Evolutionary conservation across 2,888 invertebrate species (phyloP).

Genomic region (Xiphydria camelus): DNA sequence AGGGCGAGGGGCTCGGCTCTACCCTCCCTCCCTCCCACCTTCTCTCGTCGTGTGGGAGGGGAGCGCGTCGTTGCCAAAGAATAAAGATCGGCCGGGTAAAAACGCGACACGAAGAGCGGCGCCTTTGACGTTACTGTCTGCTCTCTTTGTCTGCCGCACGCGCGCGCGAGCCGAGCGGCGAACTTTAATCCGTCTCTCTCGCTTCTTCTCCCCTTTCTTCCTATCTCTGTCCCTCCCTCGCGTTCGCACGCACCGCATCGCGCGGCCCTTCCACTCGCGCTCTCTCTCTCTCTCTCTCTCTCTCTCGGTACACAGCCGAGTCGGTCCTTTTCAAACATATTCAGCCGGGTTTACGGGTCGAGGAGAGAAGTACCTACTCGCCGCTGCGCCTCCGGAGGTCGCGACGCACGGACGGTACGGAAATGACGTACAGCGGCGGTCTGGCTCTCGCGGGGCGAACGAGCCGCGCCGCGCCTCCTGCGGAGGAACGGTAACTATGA

Average conservation of each 20-base stretch:
- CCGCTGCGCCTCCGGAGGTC: no score
- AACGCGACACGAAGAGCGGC: constrained; percentile 33
- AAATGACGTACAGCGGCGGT: no score
- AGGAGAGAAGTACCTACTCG: no score
- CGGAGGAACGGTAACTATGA: no score
- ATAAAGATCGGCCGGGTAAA: constrained; percentile 40
- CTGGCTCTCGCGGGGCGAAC: no score
- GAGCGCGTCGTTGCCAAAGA: constrained; percentile 24
- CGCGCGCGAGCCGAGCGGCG: no score
- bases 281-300: constrained; percentile 1
- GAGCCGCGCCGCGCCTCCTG: no score
- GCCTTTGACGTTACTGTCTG: constrained; percentile 16
- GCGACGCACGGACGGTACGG: no score
- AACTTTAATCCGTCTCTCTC: no score
- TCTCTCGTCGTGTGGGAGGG: constrained; percentile 11
- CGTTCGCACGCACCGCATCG: no score
- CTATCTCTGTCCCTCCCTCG: constrained; percentile 1
- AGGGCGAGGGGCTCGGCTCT: constrained; percentile 26
- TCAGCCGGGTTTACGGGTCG: constrained; percentile 4
- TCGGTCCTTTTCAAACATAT: constrained; percentile 11
- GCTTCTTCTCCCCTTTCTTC: constrained; percentile 4
- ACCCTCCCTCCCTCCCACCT: no score
- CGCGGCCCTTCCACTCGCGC: constrained; percentile 2
- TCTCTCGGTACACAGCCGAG: background rate
- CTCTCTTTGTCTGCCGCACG: constrained; percentile 18